Base-by-base conservation (phyloP, 2,797 vertebrate genomes). In the Intellagama lesueurii region DNA sequence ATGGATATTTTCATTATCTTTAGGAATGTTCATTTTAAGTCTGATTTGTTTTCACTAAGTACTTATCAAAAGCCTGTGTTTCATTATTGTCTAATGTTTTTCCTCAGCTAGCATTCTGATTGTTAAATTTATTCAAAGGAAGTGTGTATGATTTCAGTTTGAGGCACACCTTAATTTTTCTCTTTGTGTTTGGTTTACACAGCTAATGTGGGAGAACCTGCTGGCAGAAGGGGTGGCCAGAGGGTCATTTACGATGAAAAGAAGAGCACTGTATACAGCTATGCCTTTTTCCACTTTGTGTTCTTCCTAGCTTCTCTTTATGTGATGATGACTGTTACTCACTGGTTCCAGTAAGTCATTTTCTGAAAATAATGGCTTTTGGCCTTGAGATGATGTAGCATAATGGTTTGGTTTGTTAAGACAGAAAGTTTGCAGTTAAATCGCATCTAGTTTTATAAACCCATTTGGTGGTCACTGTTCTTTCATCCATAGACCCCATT, bases 271-370 rank as follows among this genome's bases (percentile, higher is more conserved):
- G 96, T 98, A 89, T 99, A 99, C 89, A 98, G 97, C 95, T 99
- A 99, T 7, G 28, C 98, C 87, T 98, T 97, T 94, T 99, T 99
- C 96, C 99, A 99, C 94, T 98, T 98, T 0, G 97, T 99, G 94
- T 99, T 99, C 97, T 98, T 99, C 92, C 95, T 99, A 88, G 99
- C 98, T 73, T 99, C 99, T 0, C 98, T 99, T 24, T 99, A 99
- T 0, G 98, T 99, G 95, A 99, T 99, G 99, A 99, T 99, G 99
- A 99, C 98, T 0, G 96, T 99, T 91, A 99, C 99, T 94, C 99
- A 98, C 92, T 99, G 99, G 99, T 99, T 99, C 97, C 98, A 99
- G 99, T 99, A 97, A 98, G 99, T 98, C 7, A 12, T 17, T 78
- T 82, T 6, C 0, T 2, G n/a, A 7, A 87, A 90, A 32, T 84